Evolutionary conservation across 2,888 invertebrate species (phyloP).

Genomic region (Cremastobaeus sp.): DNA sequence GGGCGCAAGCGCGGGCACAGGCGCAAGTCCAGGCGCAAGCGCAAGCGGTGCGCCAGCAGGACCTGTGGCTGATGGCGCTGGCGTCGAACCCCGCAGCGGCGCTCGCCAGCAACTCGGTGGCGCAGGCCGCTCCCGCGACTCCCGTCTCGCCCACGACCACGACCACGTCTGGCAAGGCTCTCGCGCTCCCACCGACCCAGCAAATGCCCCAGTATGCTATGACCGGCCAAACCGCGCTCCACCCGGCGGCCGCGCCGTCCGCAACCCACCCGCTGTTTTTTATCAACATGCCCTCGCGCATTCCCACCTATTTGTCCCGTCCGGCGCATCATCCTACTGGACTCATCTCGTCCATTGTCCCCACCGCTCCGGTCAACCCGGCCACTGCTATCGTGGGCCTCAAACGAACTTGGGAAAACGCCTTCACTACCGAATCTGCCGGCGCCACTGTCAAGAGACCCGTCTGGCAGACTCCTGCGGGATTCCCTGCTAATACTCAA

Average conservation of each 20-base stretch:
- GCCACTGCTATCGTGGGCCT: slow-evolving; percentile 79
- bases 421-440: slow-evolving; percentile 81
- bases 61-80: slow-evolving; percentile 76
- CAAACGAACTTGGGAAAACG: slow-evolving; percentile 86
- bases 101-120: slow-evolving; percentile 46
- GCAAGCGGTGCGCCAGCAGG: slow-evolving; percentile 73
- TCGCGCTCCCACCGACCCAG: slow-evolving; percentile 80
- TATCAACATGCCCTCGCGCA: slow-evolving; percentile 70
- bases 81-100: slow-evolving; percentile 70
- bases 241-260: slow-evolving; percentile 74
- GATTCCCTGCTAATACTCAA: slow-evolving; percentile 74
- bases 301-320: slow-evolving; percentile 73
- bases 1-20: slow-evolving; percentile 75
- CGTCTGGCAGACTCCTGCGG: slow-evolving; percentile 74
- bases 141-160: slow-evolving; percentile 65
- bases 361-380: slow-evolving; percentile 72
- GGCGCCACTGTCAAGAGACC: slow-evolving; percentile 70
- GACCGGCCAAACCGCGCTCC: slow-evolving; percentile 80
- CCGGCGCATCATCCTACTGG: slow-evolving; percentile 70
- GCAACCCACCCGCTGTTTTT: slow-evolving; percentile 74
- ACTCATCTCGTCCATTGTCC: slow-evolving; percentile 69
- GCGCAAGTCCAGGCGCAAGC: slow-evolving; percentile 72
- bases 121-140: slow-evolving; percentile 70
- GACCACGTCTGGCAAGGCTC: slow-evolving; percentile 68
- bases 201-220: slow-evolving; percentile 70